phyloP scores from a whole-genome alignment of 92 coral and sea anemone genomes.

The Blastomussa wellsi region DNA sequence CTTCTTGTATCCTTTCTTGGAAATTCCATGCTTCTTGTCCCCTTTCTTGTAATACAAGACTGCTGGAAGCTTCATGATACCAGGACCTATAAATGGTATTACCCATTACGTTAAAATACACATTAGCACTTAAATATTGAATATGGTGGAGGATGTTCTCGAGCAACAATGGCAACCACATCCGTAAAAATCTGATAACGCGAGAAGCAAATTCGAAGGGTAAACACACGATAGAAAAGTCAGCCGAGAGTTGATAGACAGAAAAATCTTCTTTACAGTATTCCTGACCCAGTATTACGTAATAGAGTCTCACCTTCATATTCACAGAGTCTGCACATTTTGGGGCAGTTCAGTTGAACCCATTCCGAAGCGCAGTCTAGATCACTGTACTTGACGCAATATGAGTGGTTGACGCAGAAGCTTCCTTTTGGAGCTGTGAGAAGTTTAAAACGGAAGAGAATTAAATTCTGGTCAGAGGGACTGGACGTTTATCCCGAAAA shows the following conservation, averaged over 20 bases:
- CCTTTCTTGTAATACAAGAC: conserved; percentile 64
- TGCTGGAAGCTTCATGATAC: conserved; percentile 54
- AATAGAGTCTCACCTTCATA: conserved; percentile 24
- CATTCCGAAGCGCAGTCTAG: conserved; percentile 55
- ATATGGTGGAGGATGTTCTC: neutral
- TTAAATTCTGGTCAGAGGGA: neutral
- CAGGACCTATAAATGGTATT: conserved; percentile 9
- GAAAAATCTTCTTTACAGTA: neutral
- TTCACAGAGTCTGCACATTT: conserved; percentile 62
- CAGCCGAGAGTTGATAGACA: no score
- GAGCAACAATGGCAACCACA: neutral
- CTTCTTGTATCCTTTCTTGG: conserved; percentile 45
- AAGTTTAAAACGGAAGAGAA: neutral
- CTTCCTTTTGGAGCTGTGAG: conserved; percentile 28
- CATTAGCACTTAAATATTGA: neutral
- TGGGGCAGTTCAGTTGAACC: conserved; percentile 57
- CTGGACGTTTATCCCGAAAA: neutral
- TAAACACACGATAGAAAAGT: no score
- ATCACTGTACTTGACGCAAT: conserved; percentile 59
- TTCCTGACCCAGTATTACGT: neutral
- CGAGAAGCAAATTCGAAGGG: no score
- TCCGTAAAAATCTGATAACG: neutral
- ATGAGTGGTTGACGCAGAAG: conserved; percentile 62
- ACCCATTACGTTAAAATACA: neutral
- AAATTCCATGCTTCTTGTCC: conserved; percentile 31